phyloP scores from a whole-genome alignment of 1,140 invertebrate genomes.

The Hyposmocoma kahamanoa region DNA sequence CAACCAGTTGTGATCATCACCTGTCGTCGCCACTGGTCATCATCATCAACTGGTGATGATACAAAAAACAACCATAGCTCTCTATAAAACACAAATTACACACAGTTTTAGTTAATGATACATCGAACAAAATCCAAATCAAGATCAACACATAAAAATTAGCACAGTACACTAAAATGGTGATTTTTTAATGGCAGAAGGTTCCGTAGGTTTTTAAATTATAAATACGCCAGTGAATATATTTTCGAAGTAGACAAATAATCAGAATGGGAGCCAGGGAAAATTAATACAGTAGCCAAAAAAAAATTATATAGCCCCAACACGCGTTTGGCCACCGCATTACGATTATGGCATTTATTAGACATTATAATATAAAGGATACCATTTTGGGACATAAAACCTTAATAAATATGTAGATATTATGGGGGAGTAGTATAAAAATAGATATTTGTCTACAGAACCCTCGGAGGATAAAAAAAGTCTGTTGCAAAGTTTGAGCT shows the following conservation, averaged over 20 bases:
- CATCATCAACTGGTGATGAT: conserved; percentile 27
- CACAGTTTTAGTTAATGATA: conserved; percentile 69
- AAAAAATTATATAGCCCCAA: background rate
- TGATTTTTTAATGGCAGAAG: conserved; percentile 50
- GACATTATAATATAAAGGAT: no score
- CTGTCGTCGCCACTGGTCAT: conserved; percentile 37
- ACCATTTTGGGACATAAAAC: conserved; percentile 32
- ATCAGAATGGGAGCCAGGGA: no score
- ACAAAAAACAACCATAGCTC: conserved; percentile 58
- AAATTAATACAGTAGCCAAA: no score
- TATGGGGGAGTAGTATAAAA: no score
- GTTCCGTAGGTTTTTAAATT: conserved; percentile 45
- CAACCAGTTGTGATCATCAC: conserved; percentile 28
- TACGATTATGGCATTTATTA: no score
- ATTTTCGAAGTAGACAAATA: no score
- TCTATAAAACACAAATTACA: conserved; percentile 68
- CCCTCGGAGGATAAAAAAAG: conserved; percentile 29
- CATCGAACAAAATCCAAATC: conserved; percentile 71
- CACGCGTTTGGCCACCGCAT: no score
- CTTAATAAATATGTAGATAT: no score
- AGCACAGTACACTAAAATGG: conserved; percentile 68
- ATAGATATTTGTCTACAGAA: conserved; percentile 42
- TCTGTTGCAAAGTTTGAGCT: background rate
- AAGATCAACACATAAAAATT: conserved; percentile 69
- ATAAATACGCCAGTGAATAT: no score